Evolutionary conservation across 2,888 invertebrate species (phyloP), one percentile per base, ranked within the genome.

Genomic region (Drosophila phalerata): DNA sequence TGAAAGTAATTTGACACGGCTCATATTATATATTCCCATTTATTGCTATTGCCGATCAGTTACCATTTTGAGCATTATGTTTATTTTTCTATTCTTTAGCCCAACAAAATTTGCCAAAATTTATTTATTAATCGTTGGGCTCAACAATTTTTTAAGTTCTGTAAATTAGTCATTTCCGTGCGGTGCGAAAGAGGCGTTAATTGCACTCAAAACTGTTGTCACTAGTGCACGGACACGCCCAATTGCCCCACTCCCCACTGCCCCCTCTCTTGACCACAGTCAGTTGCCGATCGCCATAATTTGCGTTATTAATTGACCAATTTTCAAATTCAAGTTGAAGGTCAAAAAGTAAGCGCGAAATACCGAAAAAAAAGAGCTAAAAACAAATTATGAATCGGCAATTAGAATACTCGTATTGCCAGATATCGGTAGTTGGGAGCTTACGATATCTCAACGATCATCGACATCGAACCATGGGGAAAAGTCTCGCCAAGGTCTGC

Each of bases 241-340:
- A 28, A 3, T 34, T 40, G 17, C 53, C 47, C 25, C 25, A 37
- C 5, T 10, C 3, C 30, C 40, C 30, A 34, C 2, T 2, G 0
- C 6, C 10, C 9, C 17, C 40, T 10, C 13, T 37, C 22, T 52
- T 38, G 53, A 65, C 58, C 64, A 43, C 75, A 30, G 40, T 34
- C 64, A 28, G 52, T 25, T 49, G 28, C 68, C 76, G 77, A 83
- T 81, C 85, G 74, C 78, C 76, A 76, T 89, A 87, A 84, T 84
- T 81, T 87, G 85, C 65, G 67, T 79, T 87, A 89, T 84, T 84
- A 84, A 84, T 89, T 84, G 84, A 67, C 85, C 90, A 85, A 80
- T 85, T 85, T 89, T 85, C 73, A 72, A 82, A 88, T 88, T 85
- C 88, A 85, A 85, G 85, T 85, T 89, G 90, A 85, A 89, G 85